phyloP scores from a whole-genome alignment of 2,797 vertebrate genomes.

The Philypnodon macrostomus region DNA sequence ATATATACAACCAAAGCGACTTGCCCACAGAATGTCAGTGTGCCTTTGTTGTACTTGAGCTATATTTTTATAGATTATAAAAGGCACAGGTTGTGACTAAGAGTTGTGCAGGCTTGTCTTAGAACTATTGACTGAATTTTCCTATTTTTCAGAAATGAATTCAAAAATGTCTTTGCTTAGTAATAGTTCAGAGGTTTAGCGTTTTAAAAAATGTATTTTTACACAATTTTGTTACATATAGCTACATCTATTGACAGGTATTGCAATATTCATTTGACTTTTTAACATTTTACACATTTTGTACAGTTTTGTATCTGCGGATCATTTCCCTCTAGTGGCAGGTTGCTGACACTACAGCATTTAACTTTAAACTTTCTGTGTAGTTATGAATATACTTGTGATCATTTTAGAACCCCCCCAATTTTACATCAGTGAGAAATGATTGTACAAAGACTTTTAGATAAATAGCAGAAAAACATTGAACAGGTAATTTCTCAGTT shows the following conservation, averaged over 20 bases:
- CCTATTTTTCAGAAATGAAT: too few species aligned
- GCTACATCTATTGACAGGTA: neutral
- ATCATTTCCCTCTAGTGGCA: slow-evolving; percentile 4
- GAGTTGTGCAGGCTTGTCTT: neutral
- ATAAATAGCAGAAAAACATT: slow-evolving; percentile 3
- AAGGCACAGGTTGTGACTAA: slow-evolving; percentile 10
- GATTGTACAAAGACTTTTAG: neutral
- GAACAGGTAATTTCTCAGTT: slow-evolving; percentile 16
- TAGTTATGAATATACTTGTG: too few species aligned
- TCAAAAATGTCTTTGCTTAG: too few species aligned
- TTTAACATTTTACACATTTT: slow-evolving; percentile 3
- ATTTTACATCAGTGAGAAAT: neutral
- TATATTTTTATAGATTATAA: slow-evolving; percentile 12
- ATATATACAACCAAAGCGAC: too few species aligned
- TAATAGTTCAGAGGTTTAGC: too few species aligned
- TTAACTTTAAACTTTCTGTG: neutral
- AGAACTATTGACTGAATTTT: neutral
- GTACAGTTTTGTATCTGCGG: slow-evolving; percentile 6
- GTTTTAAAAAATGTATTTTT: too few species aligned
- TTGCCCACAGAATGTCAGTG: too few species aligned
- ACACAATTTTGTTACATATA: too few species aligned
- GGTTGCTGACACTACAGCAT: neutral
- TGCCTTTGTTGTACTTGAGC: slow-evolving; percentile 6
- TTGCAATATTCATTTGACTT: neutral
- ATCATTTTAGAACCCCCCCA: too few species aligned